These are phyloP conservation scores for Corythoichthys haematopterus DNA, from an alignment of 2,113 vertebrate genomes.

Conservation along the genomic window DNA sequence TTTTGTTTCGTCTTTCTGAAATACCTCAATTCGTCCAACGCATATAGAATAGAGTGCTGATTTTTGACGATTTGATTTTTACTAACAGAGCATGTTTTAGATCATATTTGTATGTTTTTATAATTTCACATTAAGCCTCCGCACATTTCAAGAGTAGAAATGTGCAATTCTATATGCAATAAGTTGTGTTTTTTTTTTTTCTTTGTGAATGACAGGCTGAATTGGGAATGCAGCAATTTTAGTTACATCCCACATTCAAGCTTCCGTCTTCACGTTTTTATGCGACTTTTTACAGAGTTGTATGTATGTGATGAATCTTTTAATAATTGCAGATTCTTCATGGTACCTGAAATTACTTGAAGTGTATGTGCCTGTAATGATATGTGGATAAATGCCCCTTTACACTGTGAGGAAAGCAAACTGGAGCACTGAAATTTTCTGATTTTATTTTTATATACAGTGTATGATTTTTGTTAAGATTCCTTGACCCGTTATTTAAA, in stretches of 20 bases:
- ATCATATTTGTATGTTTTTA: constrained; percentile 49
- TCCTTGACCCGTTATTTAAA: not conserved
- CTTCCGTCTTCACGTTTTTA: constrained; percentile 5
- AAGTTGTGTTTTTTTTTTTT: constrained; percentile 27
- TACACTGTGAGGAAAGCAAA: not conserved
- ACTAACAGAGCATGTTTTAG: constrained; percentile 20
- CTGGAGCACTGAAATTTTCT: constrained; percentile 9
- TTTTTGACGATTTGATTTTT: constrained; percentile 6
- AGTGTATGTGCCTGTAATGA: constrained; percentile 53
- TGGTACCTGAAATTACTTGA: constrained; percentile 74
- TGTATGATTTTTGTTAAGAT: constrained; percentile 3
- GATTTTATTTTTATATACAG: not conserved
- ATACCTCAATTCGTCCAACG: constrained; percentile 47
- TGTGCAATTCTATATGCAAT: constrained; percentile 59
- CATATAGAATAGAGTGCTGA: constrained; percentile 49
- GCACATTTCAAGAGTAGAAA: constrained; percentile 48
- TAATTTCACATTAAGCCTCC: constrained; percentile 41
- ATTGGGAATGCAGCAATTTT: constrained; percentile 13
- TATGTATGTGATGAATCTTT: constrained; percentile 18
- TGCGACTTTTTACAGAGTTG: not conserved
- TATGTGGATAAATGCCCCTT: not conserved
- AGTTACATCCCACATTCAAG: constrained; percentile 18
- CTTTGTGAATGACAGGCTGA: constrained; percentile 15
- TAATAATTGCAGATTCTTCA: constrained; percentile 24
- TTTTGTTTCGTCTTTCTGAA: constrained; percentile 17